phyloP scores from a whole-genome alignment of 2,888 invertebrate species.

The Philereme transversata region DNA sequence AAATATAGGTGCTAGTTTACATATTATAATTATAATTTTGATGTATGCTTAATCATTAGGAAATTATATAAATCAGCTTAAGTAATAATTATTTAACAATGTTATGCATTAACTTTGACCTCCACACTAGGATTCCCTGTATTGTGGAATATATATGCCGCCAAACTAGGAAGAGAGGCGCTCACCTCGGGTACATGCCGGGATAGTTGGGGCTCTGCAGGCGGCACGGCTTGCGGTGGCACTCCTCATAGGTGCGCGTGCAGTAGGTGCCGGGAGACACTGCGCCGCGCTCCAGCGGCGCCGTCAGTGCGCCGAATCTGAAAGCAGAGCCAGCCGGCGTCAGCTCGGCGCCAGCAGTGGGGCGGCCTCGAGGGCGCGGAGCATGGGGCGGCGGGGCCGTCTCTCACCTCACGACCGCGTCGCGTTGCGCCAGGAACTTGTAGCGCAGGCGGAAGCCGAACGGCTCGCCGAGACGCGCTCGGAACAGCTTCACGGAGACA shows the following conservation, averaged over 20 bases:
- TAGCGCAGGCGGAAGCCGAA: conserved; percentile 92
- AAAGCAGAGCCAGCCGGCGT: conserved; percentile 1
- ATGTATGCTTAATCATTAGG: too few species aligned
- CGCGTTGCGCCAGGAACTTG: conserved; percentile 91
- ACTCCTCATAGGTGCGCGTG: conserved; percentile 93
- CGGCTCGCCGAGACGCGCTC: conserved; percentile 88
- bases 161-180: neutral
- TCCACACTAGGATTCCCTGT: too few species aligned
- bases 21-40: too few species aligned
- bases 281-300: conserved; percentile 92
- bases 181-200: conserved; percentile 88
- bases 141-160: too few species aligned
- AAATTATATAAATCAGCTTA: too few species aligned
- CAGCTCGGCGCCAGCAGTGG: neutral
- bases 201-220: conserved; percentile 96
- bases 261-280: conserved; percentile 93
- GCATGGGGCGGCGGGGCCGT: neutral
- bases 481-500: conserved; percentile 91
- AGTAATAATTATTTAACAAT: too few species aligned
- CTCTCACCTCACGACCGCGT: conserved; percentile 88
- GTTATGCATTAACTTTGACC: too few species aligned
- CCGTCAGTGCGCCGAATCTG: conserved; percentile 89
- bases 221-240: conserved; percentile 92
- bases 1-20: too few species aligned
- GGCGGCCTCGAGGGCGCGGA: neutral